These are phyloP conservation scores for Ciconia boyciana DNA, from an alignment of 2,113 vertebrate genomes.

Conservation along the genomic window DNA sequence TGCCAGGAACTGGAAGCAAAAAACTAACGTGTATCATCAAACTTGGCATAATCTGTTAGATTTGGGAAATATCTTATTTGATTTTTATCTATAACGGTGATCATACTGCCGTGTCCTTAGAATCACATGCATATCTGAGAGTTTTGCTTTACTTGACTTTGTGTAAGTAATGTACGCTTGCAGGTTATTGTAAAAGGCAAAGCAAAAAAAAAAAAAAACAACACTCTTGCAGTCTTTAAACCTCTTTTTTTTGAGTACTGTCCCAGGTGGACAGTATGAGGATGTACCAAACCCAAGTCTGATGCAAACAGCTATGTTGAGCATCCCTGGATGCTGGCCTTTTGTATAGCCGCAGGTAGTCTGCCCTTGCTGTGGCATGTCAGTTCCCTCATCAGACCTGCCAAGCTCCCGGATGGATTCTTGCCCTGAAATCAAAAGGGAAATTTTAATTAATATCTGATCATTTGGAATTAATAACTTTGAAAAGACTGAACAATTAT, in stretches of 20 bases:
- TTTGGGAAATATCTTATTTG: background rate
- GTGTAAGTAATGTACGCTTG: background rate
- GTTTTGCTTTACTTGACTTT: background rate
- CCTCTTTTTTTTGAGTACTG: background rate
- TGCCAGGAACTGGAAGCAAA: background rate
- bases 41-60: background rate
- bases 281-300: background rate
- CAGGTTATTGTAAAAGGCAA: background rate
- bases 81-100: background rate
- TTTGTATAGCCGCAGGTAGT: background rate
- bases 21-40: background rate
- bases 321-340: background rate
- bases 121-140: background rate
- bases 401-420: background rate
- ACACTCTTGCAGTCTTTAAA: background rate
- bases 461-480: conserved; percentile 39
- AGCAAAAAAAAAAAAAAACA: background rate
- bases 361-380: background rate
- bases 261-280: background rate
- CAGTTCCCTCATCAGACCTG: background rate
- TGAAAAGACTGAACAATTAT: conserved; percentile 20
- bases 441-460: conserved; percentile 17
- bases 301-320: background rate
- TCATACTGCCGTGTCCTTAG: background rate
- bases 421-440: conserved; percentile 22